These are phyloP conservation scores for Nothobranchius furzeri DNA, from an alignment of 2,113 vertebrate species.

Conservation along the genomic window DNA sequence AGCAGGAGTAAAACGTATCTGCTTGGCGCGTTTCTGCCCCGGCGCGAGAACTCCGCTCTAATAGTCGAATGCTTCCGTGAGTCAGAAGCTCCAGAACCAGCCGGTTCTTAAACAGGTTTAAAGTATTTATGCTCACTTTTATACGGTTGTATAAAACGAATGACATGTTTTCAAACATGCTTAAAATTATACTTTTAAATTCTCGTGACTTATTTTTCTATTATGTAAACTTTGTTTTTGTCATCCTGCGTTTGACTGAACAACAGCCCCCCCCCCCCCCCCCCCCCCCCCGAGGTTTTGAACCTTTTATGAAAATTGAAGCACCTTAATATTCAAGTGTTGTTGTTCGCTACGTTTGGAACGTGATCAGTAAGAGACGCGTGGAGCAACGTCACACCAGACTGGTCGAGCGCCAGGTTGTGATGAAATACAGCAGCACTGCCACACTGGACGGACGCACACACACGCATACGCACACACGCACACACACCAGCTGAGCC, in stretches of 20 bases:
- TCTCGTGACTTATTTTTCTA: slow-evolving; percentile 34
- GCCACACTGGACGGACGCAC: too few species aligned
- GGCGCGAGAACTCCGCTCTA: slow-evolving; percentile 17
- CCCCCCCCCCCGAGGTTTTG: slow-evolving; percentile 23
- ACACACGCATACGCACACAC: too few species aligned
- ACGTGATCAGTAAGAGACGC: not conserved
- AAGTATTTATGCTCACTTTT: slow-evolving; percentile 74
- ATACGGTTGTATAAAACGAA: slow-evolving; percentile 72
- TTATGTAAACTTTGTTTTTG: slow-evolving; percentile 21
- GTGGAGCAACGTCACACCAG: slow-evolving; percentile 2
- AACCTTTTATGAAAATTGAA: slow-evolving; percentile 57
- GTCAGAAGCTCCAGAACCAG: slow-evolving; percentile 36
- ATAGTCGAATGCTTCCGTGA: slow-evolving; percentile 34
- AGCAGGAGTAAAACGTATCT: not conserved
- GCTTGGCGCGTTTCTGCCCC: too few species aligned
- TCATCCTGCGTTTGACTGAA: slow-evolving; percentile 52
- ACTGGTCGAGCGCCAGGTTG: too few species aligned
- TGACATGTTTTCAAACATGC: slow-evolving; percentile 67
- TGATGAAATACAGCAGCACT: too few species aligned
- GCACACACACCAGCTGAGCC: too few species aligned
- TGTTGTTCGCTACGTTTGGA: slow-evolving; percentile 40
- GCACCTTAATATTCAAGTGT: slow-evolving; percentile 66
- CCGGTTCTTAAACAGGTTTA: slow-evolving; percentile 31
- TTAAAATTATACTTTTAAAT: slow-evolving; percentile 58
- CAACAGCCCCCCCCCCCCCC: slow-evolving; percentile 59